Percentiles rank a stretch among this genome's conserved stretches.
Evolutionary conservation across 2,888 invertebrate genomes (phyloP).

Genomic region (Ophion ellenae): DNA sequence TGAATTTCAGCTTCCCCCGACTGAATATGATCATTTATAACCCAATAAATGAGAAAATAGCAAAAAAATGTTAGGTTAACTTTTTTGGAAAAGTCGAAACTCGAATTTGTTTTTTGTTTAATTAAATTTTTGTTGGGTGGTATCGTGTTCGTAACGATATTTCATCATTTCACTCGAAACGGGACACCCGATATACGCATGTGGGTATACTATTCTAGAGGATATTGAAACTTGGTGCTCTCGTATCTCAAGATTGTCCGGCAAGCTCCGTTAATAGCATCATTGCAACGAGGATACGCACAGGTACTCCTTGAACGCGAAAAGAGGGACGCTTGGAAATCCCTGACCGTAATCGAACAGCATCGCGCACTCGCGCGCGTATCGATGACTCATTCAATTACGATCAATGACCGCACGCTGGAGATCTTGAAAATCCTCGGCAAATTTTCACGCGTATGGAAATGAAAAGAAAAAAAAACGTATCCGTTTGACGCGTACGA

Average conservation of each 20-base stretch:
- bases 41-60: too few relatives aligned
- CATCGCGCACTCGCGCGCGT: slow-evolving; percentile 6
- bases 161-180: neutral
- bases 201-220: neutral
- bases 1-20: too few relatives aligned
- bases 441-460: neutral
- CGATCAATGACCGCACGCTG: slow-evolving; percentile 49
- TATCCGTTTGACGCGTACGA: neutral
- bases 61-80: too few relatives aligned
- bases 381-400: slow-evolving; percentile 50
- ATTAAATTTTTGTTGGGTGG: too few relatives aligned
- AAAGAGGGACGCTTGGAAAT: slow-evolving; percentile 46
- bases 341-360: slow-evolving; percentile 65
- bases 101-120: too few relatives aligned
- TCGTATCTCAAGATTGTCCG: slow-evolving; percentile 29
- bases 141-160: too few relatives aligned
- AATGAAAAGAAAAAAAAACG: neutral
- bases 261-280: slow-evolving; percentile 11
- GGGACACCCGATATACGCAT: slow-evolving; percentile 10
- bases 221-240: slow-evolving; percentile 36
- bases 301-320: slow-evolving; percentile 45
- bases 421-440: slow-evolving; percentile 9
- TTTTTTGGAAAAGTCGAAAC: too few relatives aligned
- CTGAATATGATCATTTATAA: too few relatives aligned
- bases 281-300: neutral